A percentile compares a stretch with the other conserved stretches of the same genome.
These are phyloP conservation scores for Tauraco hartlaubi DNA, from an alignment of 2,797 vertebrate genomes.

Conservation along the genomic window DNA sequence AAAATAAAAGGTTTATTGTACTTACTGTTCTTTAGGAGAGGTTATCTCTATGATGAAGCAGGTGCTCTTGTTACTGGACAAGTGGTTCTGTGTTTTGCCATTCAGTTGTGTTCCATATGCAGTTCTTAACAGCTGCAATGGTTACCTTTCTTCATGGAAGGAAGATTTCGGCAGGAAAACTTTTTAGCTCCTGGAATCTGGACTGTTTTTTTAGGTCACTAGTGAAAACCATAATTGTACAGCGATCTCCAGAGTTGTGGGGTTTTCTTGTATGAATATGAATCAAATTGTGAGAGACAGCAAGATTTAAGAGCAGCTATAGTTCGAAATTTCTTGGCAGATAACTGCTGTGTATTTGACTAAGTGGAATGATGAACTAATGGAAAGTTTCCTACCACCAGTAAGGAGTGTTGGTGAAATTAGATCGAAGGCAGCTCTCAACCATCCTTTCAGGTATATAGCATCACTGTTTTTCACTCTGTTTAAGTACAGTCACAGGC, in stretches of 20 bases:
- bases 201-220: background rate
- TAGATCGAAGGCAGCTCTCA: background rate
- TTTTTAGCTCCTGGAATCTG: background rate
- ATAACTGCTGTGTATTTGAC: background rate
- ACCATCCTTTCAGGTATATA: background rate
- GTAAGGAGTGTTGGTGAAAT: background rate
- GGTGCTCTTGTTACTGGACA: background rate
- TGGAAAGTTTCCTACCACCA: background rate
- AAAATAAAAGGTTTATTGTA: background rate
- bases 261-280: background rate
- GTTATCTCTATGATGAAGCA: accelerated
- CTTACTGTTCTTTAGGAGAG: background rate
- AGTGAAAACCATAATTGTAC: background rate
- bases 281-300: background rate
- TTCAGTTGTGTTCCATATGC: accelerated
- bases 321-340: background rate
- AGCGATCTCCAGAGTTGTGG: slow-evolving; percentile 3
- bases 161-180: background rate
- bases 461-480: background rate
- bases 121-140: background rate
- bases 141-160: background rate
- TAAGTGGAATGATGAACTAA: background rate
- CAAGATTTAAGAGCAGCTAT: background rate
- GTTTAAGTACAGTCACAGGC: background rate
- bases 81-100: background rate